These are phyloP conservation scores for Pyrochroa serraticornis DNA, from an alignment of 2,888 invertebrate species.

Conservation along the genomic window DNA sequence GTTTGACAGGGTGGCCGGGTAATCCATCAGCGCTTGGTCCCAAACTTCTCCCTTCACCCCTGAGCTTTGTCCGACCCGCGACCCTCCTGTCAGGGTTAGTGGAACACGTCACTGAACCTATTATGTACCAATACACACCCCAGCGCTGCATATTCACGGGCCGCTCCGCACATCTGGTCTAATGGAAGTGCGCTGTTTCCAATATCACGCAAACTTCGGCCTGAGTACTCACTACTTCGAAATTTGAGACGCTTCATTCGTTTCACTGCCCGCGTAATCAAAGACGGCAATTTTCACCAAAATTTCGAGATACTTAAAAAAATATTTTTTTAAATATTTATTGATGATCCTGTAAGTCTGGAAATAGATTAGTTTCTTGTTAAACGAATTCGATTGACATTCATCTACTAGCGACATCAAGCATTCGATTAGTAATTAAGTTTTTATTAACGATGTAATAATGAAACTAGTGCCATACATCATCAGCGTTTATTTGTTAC, in stretches of 20 bases:
- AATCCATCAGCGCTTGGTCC: slow-evolving; percentile 56
- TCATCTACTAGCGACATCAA: too few species aligned
- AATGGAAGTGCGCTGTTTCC: slow-evolving; percentile 58
- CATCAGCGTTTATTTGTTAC: slow-evolving; percentile 30
- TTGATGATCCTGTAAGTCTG: too few species aligned
- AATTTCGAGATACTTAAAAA: too few species aligned
- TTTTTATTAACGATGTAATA: too few species aligned
- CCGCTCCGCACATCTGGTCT: slow-evolving; percentile 53
- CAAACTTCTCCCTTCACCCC: slow-evolving; percentile 42
- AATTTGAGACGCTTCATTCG: slow-evolving; percentile 18
- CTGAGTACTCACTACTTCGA: slow-evolving; percentile 14
- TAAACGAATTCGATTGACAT: too few species aligned
- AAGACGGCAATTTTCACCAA: not conserved
- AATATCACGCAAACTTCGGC: slow-evolving; percentile 44
- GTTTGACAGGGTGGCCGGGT: slow-evolving; percentile 59
- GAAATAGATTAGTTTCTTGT: too few species aligned
- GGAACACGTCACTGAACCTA: slow-evolving; percentile 62
- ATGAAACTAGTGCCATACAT: too few species aligned
- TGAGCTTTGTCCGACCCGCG: slow-evolving; percentile 53
- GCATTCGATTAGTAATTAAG: too few species aligned
- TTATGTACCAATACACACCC: slow-evolving; percentile 56
- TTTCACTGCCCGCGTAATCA: not conserved
- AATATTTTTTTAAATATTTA: too few species aligned
- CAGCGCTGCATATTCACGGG: slow-evolving; percentile 46
- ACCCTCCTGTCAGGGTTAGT: slow-evolving; percentile 60